phyloP scores from a whole-genome alignment of 2,113 vertebrate species.

The human region GRCh38 chr3:64728501-64729000 shows the following conservation, averaged over 20 bases:
- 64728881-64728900: neutral
- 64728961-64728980: neutral
- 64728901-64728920: neutral
- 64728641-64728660: slow-evolving; percentile 34
- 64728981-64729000: neutral
- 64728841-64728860: neutral
- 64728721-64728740: neutral
- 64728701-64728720: neutral
- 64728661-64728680: neutral
- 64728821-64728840: neutral
- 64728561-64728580: slow-evolving; percentile 23
- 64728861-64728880: neutral
- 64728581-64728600: neutral
- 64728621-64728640: neutral
- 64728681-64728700: neutral
- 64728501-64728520: slow-evolving; percentile 52
- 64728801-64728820: neutral
- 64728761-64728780: neutral
- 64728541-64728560: slow-evolving; percentile 51
- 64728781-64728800: neutral
- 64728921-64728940: slow-evolving; percentile 18
- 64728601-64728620: slow-evolving; percentile 73
- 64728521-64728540: slow-evolving; percentile 48
- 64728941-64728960: slow-evolving; percentile 8
- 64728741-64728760: neutral